Conservation (phyloP, 1,140 invertebrate species). For the Microplitis demolitor region DNA sequence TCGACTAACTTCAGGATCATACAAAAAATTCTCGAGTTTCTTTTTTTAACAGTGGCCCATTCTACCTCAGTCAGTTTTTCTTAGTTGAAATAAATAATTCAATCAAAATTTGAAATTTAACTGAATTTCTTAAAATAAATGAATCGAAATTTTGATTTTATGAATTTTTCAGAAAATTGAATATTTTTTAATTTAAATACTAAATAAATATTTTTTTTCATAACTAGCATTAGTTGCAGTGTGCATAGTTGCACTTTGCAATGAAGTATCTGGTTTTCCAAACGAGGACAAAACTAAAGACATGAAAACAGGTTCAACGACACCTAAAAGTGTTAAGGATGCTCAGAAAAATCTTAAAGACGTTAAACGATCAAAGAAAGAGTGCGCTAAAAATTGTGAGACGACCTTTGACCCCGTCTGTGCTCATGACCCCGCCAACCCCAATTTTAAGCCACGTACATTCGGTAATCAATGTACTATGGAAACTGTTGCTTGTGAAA, state of each 20-base stretch:
- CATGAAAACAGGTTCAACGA: constrained; percentile 40
- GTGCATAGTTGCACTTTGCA: constrained; percentile 40
- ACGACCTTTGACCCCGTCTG: constrained; percentile 48
- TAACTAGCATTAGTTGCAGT: constrained; percentile 33
- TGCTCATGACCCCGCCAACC: constrained; percentile 48
- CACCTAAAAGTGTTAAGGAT: constrained; percentile 53
- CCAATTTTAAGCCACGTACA: constrained; percentile 43
- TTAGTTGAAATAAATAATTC: no score
- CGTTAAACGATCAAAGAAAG: constrained; percentile 49
- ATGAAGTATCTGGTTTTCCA: constrained; percentile 32
- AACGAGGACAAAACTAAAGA: constrained; percentile 41
- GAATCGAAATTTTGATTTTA: neutral
- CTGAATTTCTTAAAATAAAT: no score
- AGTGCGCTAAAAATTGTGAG: constrained; percentile 46
- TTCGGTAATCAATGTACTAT: constrained; percentile 49
- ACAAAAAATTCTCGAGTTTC: no score
- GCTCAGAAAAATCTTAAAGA: constrained; percentile 52
- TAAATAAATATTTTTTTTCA: no score
- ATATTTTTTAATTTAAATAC: no score
- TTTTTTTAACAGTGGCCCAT: no score
- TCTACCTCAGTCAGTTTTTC: no score
- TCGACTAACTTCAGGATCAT: no score
- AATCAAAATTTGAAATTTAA: no score
- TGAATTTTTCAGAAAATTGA: no score
- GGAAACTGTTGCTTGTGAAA: constrained; percentile 51